Conservation (phyloP, 1,140 invertebrate species). For the Adelges cooleyi region DNA sequence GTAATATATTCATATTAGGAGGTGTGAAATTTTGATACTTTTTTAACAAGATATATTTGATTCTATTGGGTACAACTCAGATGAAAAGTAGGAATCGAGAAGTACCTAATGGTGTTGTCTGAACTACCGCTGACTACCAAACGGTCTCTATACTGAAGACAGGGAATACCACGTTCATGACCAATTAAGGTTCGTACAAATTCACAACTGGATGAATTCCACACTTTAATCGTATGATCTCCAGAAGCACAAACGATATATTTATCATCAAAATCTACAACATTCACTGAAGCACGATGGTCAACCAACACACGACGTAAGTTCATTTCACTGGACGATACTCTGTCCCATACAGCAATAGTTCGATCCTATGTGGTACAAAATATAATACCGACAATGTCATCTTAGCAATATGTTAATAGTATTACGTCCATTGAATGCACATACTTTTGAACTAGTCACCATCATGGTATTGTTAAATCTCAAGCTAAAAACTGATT, state of each 20-base stretch:
- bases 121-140: slow-evolving; percentile 97
- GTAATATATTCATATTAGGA: too few species aligned
- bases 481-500: slow-evolving; percentile 94
- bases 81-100: background rate
- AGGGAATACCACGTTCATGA: slow-evolving; percentile 97
- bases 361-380: slow-evolving; percentile 71
- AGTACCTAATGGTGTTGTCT: slow-evolving; percentile 91
- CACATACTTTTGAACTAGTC: slow-evolving; percentile 87
- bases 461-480: slow-evolving; percentile 99
- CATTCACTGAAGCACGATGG: slow-evolving; percentile 97
- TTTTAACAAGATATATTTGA: too few species aligned
- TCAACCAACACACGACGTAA: slow-evolving; percentile 89
- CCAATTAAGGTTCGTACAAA: slow-evolving; percentile 98
- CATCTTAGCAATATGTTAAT: background rate
- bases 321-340: slow-evolving; percentile 90
- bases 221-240: slow-evolving; percentile 98
- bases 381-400: too few species aligned
- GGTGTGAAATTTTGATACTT: too few species aligned
- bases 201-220: slow-evolving; percentile 96
- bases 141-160: slow-evolving; percentile 94
- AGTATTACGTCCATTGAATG: too few species aligned
- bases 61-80: background rate
- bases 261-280: slow-evolving; percentile 99
- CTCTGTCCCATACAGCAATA: slow-evolving; percentile 99
- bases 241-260: slow-evolving; percentile 99